Base-by-base conservation (phyloP, 2,797 vertebrate genomes). In the Craterocephalus amniculus region DNA sequence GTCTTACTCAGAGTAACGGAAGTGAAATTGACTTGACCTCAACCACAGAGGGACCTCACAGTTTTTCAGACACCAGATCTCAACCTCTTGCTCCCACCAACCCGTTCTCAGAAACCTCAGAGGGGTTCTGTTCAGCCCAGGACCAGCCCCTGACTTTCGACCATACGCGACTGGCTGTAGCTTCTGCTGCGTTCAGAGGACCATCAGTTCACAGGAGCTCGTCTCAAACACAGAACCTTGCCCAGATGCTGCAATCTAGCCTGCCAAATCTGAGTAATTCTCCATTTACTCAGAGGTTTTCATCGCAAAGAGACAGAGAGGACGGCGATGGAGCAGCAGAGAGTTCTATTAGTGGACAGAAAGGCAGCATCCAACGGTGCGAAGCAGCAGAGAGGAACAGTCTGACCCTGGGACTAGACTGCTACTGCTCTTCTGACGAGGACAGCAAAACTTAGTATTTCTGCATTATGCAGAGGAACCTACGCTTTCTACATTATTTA, bases 371-470 rank as follows among this genome's bases (percentile, higher is more conserved):
- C 16, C 59, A 26, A 6, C 45, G 24, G 22, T 57, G 29, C 61
- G 63, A 54, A 16, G 5, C 54, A 38, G 2, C 31, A n/a, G 70
- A 76, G 27, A 84, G 11, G 51, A 73, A 18, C 0, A 58, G 61
- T 43, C 82, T 94, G 55, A 56, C 92, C 14, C 81, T 92, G 58
- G 93, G 94, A 56, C 85, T 94, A 6, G 85, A 83, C 71, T 93
- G 83, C 84, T 95, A 94, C 66, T 93, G 88, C 6, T 95, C 94
- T 5, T 94, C 93, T 45, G 94, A 93, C 61, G 93, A 94, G 2
- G 93, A 94, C 35, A 70, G 38, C 36, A 69, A 84, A 67, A 60
- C 71, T 0, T 89, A 72, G 74, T 6, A 22, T 49, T 49, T 55
- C 52, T 63, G 48, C 9, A 10, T 12, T 11, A 22, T 35, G 13